These are phyloP conservation scores for Vireo altiloquus DNA, from an alignment of 2,113 vertebrate genomes.

Conservation along the genomic window DNA sequence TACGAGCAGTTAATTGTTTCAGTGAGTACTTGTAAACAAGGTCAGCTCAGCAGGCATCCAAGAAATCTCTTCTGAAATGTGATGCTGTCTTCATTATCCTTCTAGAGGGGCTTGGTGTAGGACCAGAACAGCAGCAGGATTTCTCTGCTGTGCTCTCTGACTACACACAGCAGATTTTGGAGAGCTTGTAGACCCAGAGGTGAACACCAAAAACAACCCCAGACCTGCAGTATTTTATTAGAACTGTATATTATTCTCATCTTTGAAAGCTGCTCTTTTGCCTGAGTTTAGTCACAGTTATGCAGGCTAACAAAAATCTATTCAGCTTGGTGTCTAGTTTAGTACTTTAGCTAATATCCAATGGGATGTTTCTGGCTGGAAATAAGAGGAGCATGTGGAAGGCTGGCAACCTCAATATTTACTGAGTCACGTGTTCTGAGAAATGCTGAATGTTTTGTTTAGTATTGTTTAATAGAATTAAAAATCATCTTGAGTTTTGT, in stretches of 20 bases:
- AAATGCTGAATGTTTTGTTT: not conserved
- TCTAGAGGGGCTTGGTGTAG: not conserved
- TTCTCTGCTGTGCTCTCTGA: not conserved
- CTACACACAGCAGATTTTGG: not conserved
- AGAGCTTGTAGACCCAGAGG: not conserved
- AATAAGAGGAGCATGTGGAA: not conserved
- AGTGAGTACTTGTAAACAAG: constrained; percentile 11
- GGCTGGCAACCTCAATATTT: not conserved
- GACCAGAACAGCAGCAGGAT: not conserved
- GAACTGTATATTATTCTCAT: not conserved
- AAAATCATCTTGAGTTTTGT: not conserved
- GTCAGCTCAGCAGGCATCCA: not conserved
- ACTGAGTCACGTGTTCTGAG: not conserved
- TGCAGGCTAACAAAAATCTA: not conserved
- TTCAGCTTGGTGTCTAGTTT: not conserved
- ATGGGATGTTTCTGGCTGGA: not conserved
- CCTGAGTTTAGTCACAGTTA: not conserved
- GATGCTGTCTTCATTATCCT: constrained; percentile 28
- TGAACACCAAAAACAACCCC: not conserved
- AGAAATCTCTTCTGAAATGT: constrained; percentile 23
- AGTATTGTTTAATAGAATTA: not conserved
- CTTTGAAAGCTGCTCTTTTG: not conserved
- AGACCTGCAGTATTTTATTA: not conserved
- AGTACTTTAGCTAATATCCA: not conserved
- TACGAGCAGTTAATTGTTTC: not conserved